Conservation (phyloP, 2,888 invertebrate species). For the Alcis repandata region DNA sequence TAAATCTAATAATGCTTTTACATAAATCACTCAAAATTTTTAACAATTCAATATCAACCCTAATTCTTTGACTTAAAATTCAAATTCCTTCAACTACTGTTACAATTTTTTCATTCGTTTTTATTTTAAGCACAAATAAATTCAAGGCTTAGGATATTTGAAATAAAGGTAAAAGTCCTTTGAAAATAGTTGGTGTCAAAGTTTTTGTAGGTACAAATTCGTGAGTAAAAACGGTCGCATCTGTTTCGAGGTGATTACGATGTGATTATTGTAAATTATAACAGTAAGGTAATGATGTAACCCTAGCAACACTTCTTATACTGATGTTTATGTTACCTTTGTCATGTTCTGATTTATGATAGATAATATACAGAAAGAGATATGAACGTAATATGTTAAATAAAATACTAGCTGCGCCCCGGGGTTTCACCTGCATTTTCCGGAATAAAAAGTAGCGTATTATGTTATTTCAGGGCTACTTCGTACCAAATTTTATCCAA, state of each 20-base stretch:
- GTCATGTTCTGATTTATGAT: background rate
- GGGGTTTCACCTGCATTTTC: too few relatives aligned
- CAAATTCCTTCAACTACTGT: background rate
- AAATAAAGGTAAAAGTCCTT: background rate
- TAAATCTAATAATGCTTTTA: slow-evolving; percentile 61
- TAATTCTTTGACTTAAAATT: accelerated
- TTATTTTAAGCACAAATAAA: background rate
- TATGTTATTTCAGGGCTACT: too few relatives aligned
- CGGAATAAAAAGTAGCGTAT: too few relatives aligned
- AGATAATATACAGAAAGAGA: background rate
- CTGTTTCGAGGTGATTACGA: slow-evolving; percentile 45
- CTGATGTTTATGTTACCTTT: slow-evolving; percentile 6
- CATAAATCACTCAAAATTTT: slow-evolving; percentile 58
- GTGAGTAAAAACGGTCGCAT: slow-evolving; percentile 46
- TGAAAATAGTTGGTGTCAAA: background rate
- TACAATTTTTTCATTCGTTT: background rate
- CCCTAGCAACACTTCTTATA: slow-evolving; percentile 2
- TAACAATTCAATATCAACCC: slow-evolving; percentile 23
- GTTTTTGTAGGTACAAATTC: slow-evolving; percentile 37
- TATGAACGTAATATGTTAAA: too few relatives aligned
- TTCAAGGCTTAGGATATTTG: background rate
- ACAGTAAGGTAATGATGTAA: slow-evolving; percentile 29
- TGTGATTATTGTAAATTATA: slow-evolving; percentile 41
- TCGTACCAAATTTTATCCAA: too few relatives aligned
- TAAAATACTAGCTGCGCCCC: too few relatives aligned